Conservation (phyloP, 2,113 vertebrate genomes). For the Cyanoderma ruficeps region DNA sequence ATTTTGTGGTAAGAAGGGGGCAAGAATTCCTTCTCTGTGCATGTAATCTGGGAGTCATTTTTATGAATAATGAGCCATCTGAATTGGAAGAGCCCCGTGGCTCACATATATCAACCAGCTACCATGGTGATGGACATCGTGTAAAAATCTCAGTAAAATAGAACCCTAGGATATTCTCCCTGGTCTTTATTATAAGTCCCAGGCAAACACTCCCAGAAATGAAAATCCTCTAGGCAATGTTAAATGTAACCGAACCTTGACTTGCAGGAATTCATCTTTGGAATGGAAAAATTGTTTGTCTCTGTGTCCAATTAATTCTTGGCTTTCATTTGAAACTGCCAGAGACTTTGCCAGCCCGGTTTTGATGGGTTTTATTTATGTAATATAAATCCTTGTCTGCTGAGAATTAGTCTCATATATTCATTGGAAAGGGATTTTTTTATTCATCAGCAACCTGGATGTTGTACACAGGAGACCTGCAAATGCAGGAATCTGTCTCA, state of each 20-base stretch:
- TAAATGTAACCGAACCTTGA: slow-evolving; percentile 46
- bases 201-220: neutral
- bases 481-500: neutral
- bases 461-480: neutral
- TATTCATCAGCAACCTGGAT: neutral
- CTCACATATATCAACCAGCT: neutral
- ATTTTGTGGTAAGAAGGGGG: neutral
- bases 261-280: neutral
- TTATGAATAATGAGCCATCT: neutral
- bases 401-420: neutral
- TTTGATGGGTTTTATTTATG: slow-evolving; percentile 17
- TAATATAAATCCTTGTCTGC: neutral
- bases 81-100: neutral
- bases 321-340: slow-evolving; percentile 27
- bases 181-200: neutral
- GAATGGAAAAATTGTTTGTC: slow-evolving; percentile 15
- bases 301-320: slow-evolving; percentile 39
- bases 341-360: neutral
- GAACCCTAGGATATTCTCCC: neutral
- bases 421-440: neutral
- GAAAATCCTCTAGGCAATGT: slow-evolving; percentile 1
- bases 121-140: neutral
- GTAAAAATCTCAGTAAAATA: neutral
- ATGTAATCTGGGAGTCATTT: neutral
- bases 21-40: neutral